Base-by-base conservation (phyloP, 2,888 invertebrate species). In the Idaea biselata region DNA sequence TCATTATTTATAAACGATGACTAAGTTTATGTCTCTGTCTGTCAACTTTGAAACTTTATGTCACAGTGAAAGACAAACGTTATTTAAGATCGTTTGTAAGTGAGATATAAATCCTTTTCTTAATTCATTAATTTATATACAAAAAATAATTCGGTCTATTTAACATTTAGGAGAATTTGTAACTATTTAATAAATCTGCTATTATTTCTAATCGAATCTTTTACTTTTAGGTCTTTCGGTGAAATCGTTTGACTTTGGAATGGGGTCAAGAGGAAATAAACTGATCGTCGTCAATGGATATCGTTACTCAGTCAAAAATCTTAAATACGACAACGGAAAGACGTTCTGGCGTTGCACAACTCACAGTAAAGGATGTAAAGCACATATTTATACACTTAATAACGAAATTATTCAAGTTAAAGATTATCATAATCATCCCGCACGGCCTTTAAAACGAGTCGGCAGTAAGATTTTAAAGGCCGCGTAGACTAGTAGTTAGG, bases 291-390 rank as follows among this genome's bases (percentile, higher is more conserved):
- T 44, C 3, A 44, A 44, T 11, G 44, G 44, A 1, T 44, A 44
- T 11, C 44, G 44, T 8, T 44, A 44, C 14, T 44, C 44, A 3
- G 14, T 44, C 0, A 44, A 44, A 44, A 44, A 44, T 8, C 44
- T 44, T 3, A 44, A 14, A 44, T 44, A 44, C 14, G 44, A 44
- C 14, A 44, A 55, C 17, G 53, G 32, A 14, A 6, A 16, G 17
- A 53, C 16, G 16, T 16, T 16, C 16, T 60, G 60, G 60, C 16
- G 18, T 8, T 60, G 60, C 44, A n/a, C 58, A 16, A 25, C 25
- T 5, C 60, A 60, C 53, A 54, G n/a, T 17, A 17, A 17, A 16
- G 55, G 55, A 16, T 55, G 55, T 8, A 16, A 17, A 16, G 55
- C 55, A 16, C 17, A 55, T 16, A 16, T 55, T 17, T 55, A 44